Percentiles rank a stretch among this genome's conserved stretches.
Evolutionary conservation across 2,113 vertebrate genomes (phyloP).

Genomic region (Psophia crepitans): DNA sequence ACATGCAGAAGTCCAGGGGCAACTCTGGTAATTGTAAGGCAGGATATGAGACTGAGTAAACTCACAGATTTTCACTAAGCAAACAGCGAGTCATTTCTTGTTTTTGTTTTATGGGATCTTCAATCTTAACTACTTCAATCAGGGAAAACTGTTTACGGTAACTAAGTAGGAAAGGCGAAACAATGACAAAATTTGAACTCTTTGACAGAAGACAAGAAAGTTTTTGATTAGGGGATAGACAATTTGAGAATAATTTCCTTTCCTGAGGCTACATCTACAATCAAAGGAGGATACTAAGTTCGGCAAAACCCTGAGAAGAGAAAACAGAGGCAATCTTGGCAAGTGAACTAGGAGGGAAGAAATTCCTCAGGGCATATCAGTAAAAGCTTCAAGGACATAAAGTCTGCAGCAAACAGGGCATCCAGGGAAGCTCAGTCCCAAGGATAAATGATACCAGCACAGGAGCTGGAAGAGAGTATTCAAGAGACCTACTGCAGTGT

Average conservation of each 20-base stretch:
- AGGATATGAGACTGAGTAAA: neutral
- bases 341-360: neutral
- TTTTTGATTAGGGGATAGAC: neutral
- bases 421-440: neutral
- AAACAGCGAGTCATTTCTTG: neutral
- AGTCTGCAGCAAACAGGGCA: neutral
- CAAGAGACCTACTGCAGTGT: neutral
- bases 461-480: neutral
- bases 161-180: neutral
- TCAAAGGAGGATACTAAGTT: neutral
- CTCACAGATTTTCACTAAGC: neutral
- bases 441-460: neutral
- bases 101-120: neutral
- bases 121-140: neutral
- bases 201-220: neutral
- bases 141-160: neutral
- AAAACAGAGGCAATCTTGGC: neutral
- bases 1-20: neutral
- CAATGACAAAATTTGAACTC: neutral
- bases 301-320: neutral
- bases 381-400: neutral
- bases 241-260: neutral
- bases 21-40: neutral
- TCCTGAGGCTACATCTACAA: neutral
- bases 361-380: neutral